Conservation (phyloP, 2,888 invertebrate species). For the Nipponacmea schrenckii region DNA sequence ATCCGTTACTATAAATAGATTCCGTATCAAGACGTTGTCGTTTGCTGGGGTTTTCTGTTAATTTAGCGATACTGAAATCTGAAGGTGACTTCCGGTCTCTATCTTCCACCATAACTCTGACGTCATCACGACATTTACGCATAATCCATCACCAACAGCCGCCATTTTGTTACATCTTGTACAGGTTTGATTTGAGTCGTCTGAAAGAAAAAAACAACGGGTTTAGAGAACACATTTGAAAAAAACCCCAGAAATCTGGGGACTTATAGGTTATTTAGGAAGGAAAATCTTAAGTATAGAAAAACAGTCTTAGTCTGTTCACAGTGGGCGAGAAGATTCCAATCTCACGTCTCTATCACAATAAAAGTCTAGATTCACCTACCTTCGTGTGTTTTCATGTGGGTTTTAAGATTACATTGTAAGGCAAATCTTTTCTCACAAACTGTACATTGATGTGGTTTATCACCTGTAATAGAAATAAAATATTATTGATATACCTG, state of each 20-base stretch:
- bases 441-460: conserved; percentile 79
- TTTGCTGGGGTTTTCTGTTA: not conserved
- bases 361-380: conserved; percentile 28
- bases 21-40: not conserved
- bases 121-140: not conserved
- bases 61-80: not conserved
- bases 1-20: not conserved
- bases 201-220: not conserved
- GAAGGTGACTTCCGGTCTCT: not conserved
- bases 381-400: conserved; percentile 81
- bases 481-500: not conserved
- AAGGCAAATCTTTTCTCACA: conserved; percentile 79
- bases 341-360: too few relatives aligned
- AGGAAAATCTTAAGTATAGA: too few relatives aligned
- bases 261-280: not conserved
- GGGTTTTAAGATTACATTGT: conserved; percentile 79
- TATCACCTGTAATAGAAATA: conserved; percentile 73
- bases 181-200: not conserved
- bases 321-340: too few relatives aligned
- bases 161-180: not conserved
- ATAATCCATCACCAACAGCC: not conserved
- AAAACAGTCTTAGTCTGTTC: too few relatives aligned
- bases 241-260: not conserved
- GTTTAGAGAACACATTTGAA: not conserved
- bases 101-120: not conserved